Conservation (phyloP, 1,140 invertebrate genomes). For the Tetranychus urticae region DNA sequence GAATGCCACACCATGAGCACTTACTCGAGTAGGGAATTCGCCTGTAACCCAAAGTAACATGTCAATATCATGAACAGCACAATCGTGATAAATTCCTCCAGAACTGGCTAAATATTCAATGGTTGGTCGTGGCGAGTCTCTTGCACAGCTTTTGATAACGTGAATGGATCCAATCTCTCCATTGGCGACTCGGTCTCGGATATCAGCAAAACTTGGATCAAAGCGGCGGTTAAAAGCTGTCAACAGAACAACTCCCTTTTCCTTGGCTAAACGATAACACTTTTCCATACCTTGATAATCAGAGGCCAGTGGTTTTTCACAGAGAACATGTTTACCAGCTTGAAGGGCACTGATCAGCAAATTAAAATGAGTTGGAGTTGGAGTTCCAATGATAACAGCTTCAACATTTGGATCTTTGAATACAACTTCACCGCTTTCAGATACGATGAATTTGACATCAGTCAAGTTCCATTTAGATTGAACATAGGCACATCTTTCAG, state of each 20-base stretch:
- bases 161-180: slow-evolving; percentile 36
- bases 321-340: slow-evolving; percentile 34
- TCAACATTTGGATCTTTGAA: slow-evolving; percentile 31
- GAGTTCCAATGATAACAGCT: slow-evolving; percentile 31
- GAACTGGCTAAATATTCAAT: slow-evolving; percentile 34
- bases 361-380: slow-evolving; percentile 33
- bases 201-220: slow-evolving; percentile 32
- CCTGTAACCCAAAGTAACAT: slow-evolving; percentile 16
- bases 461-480: slow-evolving; percentile 27
- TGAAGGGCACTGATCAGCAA: slow-evolving; percentile 32
- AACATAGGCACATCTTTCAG: slow-evolving; percentile 23
- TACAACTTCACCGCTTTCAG: slow-evolving; percentile 26
- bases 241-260: slow-evolving; percentile 29
- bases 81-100: slow-evolving; percentile 46
- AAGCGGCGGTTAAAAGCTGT: slow-evolving; percentile 41
- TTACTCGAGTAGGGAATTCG: slow-evolving; percentile 27
- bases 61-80: slow-evolving; percentile 44
- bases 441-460: slow-evolving; percentile 22
- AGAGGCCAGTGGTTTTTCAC: slow-evolving; percentile 42
- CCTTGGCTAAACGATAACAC: slow-evolving; percentile 33
- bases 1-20: slow-evolving; percentile 24
- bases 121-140: slow-evolving; percentile 34
- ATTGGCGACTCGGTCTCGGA: slow-evolving; percentile 26
- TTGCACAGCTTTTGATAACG: slow-evolving; percentile 31
- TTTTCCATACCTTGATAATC: slow-evolving; percentile 25